Percentiles rank a stretch among this genome's conserved stretches.
These are phyloP conservation scores for Megatriorchis doriae DNA, from an alignment of 2,113 vertebrate species.

Conservation along the genomic window DNA sequence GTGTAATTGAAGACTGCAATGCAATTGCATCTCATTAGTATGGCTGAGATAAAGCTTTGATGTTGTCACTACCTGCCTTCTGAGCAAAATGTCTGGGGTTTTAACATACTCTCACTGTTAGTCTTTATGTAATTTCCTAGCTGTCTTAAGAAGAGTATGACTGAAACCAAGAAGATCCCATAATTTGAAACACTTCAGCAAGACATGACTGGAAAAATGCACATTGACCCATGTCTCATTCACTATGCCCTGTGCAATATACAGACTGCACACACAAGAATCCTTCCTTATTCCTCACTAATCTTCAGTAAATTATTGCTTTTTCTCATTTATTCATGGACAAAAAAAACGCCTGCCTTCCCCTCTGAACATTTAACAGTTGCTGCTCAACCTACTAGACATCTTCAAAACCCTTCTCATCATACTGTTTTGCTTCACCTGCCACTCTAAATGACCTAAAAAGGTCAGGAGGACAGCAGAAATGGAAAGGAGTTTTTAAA, in stretches of 20 bases:
- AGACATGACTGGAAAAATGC: not conserved
- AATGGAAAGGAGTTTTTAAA: not conserved
- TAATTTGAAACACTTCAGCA: not conserved
- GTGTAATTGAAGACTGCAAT: slow-evolving; percentile 16
- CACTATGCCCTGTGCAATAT: not conserved
- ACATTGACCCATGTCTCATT: not conserved
- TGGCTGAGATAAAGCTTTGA: not conserved
- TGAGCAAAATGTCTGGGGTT: not conserved
- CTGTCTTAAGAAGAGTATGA: not conserved
- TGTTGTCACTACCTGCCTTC: not conserved
- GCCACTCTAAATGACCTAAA: not conserved
- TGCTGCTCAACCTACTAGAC: not conserved
- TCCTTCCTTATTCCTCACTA: not conserved
- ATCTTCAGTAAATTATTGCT: not conserved
- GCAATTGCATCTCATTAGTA: slow-evolving; percentile 10
- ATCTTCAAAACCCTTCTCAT: not conserved
- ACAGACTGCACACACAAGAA: not conserved
- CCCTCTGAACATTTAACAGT: not conserved
- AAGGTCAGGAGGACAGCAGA: not conserved
- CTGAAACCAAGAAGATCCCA: not conserved
- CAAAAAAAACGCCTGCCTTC: not conserved
- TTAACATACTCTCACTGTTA: not conserved
- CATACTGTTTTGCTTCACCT: not conserved
- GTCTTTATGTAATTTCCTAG: not conserved
- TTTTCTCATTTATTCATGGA: not conserved